Evolutionary conservation across 2,888 invertebrate species (phyloP).

Genomic region (Yponomeuta evonymella): DNA sequence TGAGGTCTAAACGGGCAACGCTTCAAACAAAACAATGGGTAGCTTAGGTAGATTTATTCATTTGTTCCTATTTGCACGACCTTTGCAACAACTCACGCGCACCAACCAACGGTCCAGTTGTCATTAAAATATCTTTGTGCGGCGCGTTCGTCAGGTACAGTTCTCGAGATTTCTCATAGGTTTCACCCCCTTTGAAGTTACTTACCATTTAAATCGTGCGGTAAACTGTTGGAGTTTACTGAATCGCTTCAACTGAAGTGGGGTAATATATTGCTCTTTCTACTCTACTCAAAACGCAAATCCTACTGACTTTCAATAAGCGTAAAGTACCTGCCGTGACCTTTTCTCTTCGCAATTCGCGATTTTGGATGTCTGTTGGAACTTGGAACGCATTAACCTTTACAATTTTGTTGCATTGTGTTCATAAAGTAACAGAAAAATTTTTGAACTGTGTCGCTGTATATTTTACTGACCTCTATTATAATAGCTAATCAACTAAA

Average conservation of each 20-base stretch:
- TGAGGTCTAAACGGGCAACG: not conserved
- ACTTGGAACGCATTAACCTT: too few species aligned
- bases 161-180: constrained; percentile 33
- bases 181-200: constrained; percentile 52
- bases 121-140: constrained; percentile 27
- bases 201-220: constrained; percentile 61
- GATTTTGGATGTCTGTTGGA: too few species aligned
- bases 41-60: constrained; percentile 1
- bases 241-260: constrained; percentile 27
- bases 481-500: too few species aligned
- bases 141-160: not conserved
- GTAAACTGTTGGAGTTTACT: constrained; percentile 62
- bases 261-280: not conserved
- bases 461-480: too few species aligned
- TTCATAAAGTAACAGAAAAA: too few species aligned
- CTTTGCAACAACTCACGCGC: not conserved
- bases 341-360: too few species aligned
- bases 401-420: too few species aligned
- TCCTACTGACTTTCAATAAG: not conserved
- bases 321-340: too few species aligned
- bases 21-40: not conserved
- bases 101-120: constrained; percentile 2
- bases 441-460: too few species aligned
- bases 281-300: not conserved
- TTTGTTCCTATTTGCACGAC: not conserved